Evolutionary conservation across 2,888 invertebrate genomes (phyloP).

Genomic region (Andrena praecox): DNA sequence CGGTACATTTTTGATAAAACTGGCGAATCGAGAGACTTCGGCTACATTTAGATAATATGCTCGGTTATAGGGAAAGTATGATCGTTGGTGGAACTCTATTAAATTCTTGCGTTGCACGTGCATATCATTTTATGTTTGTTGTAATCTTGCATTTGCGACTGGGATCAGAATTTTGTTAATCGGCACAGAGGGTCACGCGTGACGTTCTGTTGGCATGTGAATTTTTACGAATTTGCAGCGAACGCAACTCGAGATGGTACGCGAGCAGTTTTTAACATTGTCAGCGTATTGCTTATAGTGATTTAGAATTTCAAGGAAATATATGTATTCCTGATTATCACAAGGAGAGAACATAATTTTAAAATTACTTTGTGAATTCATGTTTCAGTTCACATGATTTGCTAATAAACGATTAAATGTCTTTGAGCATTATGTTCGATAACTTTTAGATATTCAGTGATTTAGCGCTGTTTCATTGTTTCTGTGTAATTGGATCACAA

Average conservation of each 20-base stretch:
- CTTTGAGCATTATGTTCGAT: slow-evolving; percentile 8
- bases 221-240: slow-evolving; percentile 59
- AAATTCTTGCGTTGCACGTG: slow-evolving; percentile 36
- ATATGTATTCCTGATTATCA: slow-evolving; percentile 36
- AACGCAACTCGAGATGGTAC: slow-evolving; percentile 42
- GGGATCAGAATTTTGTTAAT: slow-evolving; percentile 29
- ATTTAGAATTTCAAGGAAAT: slow-evolving; percentile 33
- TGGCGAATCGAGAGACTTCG: slow-evolving; percentile 6
- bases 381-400: slow-evolving; percentile 23
- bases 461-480: slow-evolving; percentile 5
- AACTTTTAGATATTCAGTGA: slow-evolving; percentile 4
- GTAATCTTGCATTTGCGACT: slow-evolving; percentile 40
- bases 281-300: slow-evolving; percentile 19
- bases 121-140: slow-evolving; percentile 34
- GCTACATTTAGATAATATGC: slow-evolving; percentile 19
- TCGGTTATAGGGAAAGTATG: slow-evolving; percentile 18
- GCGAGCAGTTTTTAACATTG: slow-evolving; percentile 3
- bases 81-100: slow-evolving; percentile 15
- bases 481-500: not conserved
- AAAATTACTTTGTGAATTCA: slow-evolving; percentile 29
- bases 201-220: slow-evolving; percentile 38
- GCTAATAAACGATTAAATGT: slow-evolving; percentile 21
- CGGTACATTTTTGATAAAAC: slow-evolving; percentile 47
- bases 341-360: slow-evolving; percentile 42
- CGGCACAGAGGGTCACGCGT: slow-evolving; percentile 22